Evolutionary conservation across 2,888 invertebrate genomes (phyloP).

Genomic region (Julus scandinavius): DNA sequence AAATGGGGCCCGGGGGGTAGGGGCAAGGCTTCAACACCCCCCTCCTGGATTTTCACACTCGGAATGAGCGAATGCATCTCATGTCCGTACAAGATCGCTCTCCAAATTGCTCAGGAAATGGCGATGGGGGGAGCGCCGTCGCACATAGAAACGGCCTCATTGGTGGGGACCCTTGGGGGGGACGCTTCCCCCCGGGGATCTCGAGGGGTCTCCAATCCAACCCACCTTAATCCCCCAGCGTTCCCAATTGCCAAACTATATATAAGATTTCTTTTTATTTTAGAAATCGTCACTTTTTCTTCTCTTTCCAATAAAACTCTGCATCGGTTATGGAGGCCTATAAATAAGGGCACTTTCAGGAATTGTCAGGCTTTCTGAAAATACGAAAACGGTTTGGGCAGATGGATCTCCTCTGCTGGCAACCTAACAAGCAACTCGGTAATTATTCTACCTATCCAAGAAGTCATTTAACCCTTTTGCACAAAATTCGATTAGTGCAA

Average conservation of each 20-base stretch:
- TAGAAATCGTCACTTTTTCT: conserved; percentile 26
- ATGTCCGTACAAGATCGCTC: conserved; percentile 51
- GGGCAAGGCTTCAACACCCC: neutral
- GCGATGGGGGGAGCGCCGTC: conserved; percentile 46
- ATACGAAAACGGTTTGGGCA: neutral
- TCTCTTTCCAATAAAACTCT: conserved; percentile 31
- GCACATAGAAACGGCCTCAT: conserved; percentile 56
- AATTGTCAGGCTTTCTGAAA: neutral
- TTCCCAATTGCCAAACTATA: conserved; percentile 25
- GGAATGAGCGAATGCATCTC: conserved; percentile 42
- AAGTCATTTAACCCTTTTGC: too few relatives aligned
- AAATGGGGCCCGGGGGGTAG: conserved; percentile 47
- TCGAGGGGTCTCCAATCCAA: conserved; percentile 16
- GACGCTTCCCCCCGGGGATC: neutral
- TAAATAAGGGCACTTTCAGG: conserved; percentile 27
- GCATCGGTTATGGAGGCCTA: conserved; percentile 25
- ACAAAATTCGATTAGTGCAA: neutral
- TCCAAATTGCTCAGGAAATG: conserved; percentile 53
- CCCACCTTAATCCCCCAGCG: conserved; percentile 13
- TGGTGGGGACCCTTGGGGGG: conserved; percentile 34
- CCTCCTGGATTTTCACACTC: conserved; percentile 22
- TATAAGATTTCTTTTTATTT: conserved; percentile 33
- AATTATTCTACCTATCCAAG: neutral
- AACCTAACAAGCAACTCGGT: neutral
- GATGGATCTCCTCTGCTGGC: neutral